Conservation (phyloP, 2,113 vertebrate genomes). For the Eurypyga helias region DNA sequence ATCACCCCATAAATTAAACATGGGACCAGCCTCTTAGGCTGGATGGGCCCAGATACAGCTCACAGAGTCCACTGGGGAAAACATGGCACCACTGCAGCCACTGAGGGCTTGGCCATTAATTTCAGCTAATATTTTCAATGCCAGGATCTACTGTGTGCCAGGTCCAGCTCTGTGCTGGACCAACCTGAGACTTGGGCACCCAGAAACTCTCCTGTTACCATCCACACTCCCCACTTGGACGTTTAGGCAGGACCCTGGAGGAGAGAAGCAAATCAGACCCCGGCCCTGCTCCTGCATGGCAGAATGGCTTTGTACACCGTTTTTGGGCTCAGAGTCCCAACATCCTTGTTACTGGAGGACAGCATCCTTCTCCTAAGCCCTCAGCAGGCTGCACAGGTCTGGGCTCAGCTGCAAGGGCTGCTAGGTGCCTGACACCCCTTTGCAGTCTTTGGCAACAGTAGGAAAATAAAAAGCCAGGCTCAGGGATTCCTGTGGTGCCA, state of each 20-base stretch:
- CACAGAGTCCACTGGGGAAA: not conserved
- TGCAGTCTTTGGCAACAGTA: not conserved
- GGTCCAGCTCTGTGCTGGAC: not conserved
- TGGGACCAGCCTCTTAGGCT: conserved; percentile 9
- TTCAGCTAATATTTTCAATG: not conserved
- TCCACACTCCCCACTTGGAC: not conserved
- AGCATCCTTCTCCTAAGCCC: not conserved
- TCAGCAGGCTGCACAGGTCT: not conserved
- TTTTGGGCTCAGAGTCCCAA: not conserved
- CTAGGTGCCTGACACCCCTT: not conserved
- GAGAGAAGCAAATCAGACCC: not conserved
- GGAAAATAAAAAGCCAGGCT: fast-evolving
- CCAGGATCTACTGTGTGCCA: not conserved
- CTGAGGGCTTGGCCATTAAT: not conserved
- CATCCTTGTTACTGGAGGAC: not conserved
- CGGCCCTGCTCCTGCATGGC: not conserved
- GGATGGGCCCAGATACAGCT: conserved; percentile 8
- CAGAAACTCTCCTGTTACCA: not conserved
- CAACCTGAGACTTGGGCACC: not conserved
- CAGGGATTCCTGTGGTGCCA: not conserved
- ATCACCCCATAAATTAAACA: conserved; percentile 67
- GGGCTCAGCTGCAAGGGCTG: not conserved
- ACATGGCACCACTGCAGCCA: not conserved
- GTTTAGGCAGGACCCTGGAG: not conserved
- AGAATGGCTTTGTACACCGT: not conserved